Percentiles rank a stretch among this genome's conserved stretches.
Conservation (phyloP, 2,888 invertebrate species). For the Platynereis dumerilii region DNA sequence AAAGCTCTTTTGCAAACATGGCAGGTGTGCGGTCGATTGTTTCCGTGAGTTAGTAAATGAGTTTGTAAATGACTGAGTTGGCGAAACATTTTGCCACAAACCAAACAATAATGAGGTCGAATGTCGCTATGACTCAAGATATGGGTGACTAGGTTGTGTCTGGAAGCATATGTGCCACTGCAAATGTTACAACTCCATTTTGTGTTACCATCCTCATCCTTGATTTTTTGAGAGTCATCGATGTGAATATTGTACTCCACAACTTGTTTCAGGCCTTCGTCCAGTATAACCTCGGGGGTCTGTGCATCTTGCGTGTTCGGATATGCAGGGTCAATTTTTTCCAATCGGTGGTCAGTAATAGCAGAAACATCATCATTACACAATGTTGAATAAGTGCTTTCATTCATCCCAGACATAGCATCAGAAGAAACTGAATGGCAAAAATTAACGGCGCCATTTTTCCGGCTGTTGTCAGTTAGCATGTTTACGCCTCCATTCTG, state of each 20-base stretch:
- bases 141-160: slow-evolving; percentile 61
- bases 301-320: no score
- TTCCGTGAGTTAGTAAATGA: slow-evolving; percentile 61
- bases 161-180: slow-evolving; percentile 61
- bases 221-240: slow-evolving; percentile 14
- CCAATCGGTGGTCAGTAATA: no score
- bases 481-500: no score
- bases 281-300: no score
- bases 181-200: slow-evolving; percentile 61
- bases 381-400: no score
- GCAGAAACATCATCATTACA: no score
- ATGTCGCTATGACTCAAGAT: slow-evolving; percentile 60
- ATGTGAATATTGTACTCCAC: background rate
- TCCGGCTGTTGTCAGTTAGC: no score
- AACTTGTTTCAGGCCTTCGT: no score
- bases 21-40: slow-evolving; percentile 59
- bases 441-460: no score
- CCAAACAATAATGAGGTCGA: slow-evolving; percentile 59
- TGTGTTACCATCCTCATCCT: slow-evolving; percentile 53
- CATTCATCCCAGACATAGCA: no score
- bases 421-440: no score
- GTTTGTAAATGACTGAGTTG: slow-evolving; percentile 62
- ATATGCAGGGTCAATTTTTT: no score
- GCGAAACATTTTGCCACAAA: slow-evolving; percentile 62
- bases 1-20: slow-evolving; percentile 57